A percentile compares a stretch with the other conserved stretches of the same genome.
These are phyloP conservation scores for Serinus canaria DNA, from an alignment of 2,113 vertebrate species.

Conservation along the genomic window DNA sequence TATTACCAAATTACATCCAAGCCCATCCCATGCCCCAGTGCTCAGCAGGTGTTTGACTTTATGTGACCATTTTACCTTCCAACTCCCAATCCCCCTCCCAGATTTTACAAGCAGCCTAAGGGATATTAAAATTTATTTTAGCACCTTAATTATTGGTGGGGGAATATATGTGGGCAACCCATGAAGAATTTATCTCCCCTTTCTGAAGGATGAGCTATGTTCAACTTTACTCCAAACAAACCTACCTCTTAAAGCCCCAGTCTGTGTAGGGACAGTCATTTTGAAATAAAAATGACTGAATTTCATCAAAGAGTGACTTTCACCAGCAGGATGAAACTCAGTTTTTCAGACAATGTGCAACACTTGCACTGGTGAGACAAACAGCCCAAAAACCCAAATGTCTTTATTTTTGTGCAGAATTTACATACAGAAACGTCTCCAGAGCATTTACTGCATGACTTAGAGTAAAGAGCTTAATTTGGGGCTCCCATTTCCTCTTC, in stretches of 20 bases:
- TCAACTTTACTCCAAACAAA: background rate
- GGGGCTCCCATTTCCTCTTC: slow-evolving; percentile 44
- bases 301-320: background rate
- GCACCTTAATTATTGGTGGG: background rate
- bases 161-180: background rate
- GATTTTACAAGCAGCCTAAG: background rate
- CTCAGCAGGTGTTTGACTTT: background rate
- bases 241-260: background rate
- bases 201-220: background rate
- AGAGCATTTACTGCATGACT: background rate
- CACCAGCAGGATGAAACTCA: background rate
- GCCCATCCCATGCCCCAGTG: background rate
- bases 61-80: background rate
- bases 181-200: background rate
- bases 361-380: background rate
- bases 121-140: background rate
- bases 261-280: background rate
- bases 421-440: slow-evolving; percentile 4
- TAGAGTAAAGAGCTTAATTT: background rate
- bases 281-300: background rate
- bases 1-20: background rate
- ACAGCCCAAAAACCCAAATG: background rate
- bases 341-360: background rate
- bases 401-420: slow-evolving; percentile 12
- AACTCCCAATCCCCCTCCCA: fast-evolving